Evolutionary conservation across 2,888 invertebrate genomes (phyloP).

Genomic region (Phorcus lineatus): DNA sequence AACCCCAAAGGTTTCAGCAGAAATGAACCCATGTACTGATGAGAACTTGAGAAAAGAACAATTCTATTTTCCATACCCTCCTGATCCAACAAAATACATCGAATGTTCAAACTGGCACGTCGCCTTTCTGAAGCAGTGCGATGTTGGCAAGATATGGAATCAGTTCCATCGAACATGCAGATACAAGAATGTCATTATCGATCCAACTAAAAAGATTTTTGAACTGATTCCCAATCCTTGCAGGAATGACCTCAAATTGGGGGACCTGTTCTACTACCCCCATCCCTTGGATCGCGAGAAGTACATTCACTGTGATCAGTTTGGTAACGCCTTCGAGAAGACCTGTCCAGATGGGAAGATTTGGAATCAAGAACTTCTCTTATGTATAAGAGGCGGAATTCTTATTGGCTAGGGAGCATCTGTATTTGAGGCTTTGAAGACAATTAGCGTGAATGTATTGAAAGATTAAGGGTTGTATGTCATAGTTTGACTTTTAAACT

Average conservation of each 20-base stretch:
- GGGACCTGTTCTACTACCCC: slow-evolving; percentile 50
- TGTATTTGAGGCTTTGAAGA: neutral
- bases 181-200: slow-evolving; percentile 42
- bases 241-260: slow-evolving; percentile 24
- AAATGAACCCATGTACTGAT: slow-evolving; percentile 43
- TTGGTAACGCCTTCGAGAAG: slow-evolving; percentile 58
- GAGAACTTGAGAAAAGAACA: slow-evolving; percentile 35
- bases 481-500: no score
- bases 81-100: slow-evolving; percentile 49
- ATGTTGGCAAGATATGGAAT: slow-evolving; percentile 44
- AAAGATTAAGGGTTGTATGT: no score
- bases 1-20: slow-evolving; percentile 7
- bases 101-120: slow-evolving; percentile 48
- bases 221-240: slow-evolving; percentile 40
- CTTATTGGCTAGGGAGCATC: slow-evolving; percentile 15
- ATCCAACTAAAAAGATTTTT: slow-evolving; percentile 25
- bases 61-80: slow-evolving; percentile 43
- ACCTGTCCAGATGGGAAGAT: slow-evolving; percentile 44
- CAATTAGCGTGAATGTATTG: no score
- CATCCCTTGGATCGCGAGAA: slow-evolving; percentile 44
- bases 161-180: slow-evolving; percentile 46
- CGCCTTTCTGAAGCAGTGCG: slow-evolving; percentile 48
- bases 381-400: slow-evolving; percentile 48
- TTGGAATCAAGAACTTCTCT: slow-evolving; percentile 54
- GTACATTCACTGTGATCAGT: slow-evolving; percentile 65